Conservation (phyloP, 1,140 invertebrate species). For the Microplitis mediator region DNA sequence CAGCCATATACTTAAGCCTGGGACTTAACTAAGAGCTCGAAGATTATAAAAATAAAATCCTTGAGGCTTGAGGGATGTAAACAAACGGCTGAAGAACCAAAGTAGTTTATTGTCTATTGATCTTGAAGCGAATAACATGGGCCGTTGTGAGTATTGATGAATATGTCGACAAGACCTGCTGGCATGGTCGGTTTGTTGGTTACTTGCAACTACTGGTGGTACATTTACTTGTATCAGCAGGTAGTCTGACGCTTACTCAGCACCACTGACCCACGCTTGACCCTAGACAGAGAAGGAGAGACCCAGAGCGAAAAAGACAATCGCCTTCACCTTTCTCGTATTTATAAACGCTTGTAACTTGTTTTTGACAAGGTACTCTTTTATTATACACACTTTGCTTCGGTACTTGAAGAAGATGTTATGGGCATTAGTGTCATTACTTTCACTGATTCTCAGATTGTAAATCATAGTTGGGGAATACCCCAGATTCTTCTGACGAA, state of each 20-base stretch:
- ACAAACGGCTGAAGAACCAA: neutral
- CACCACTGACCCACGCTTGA: no score
- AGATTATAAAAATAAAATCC: no score
- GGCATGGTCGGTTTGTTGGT: slow-evolving; percentile 25
- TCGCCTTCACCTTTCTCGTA: no score
- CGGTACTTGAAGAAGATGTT: neutral
- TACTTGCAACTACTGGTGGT: slow-evolving; percentile 30
- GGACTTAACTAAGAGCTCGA: no score
- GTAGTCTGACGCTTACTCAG: slow-evolving; percentile 23
- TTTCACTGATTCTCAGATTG: neutral
- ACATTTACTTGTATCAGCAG: slow-evolving; percentile 41
- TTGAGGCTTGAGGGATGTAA: no score
- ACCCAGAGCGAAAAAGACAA: no score
- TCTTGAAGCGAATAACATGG: neutral
- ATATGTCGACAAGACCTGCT: slow-evolving; percentile 30
- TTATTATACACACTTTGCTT: no score
- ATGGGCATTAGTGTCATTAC: slow-evolving; percentile 36
- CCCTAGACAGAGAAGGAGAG: no score
- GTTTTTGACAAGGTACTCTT: no score
- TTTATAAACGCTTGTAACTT: no score
- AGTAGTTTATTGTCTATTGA: neutral
- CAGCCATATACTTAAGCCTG: no score
- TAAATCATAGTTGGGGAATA: neutral
- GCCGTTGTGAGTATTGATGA: neutral
- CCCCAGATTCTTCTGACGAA: neutral